Conservation (phyloP, 2,888 invertebrate species). For the Orchesellides sinensis region DNA sequence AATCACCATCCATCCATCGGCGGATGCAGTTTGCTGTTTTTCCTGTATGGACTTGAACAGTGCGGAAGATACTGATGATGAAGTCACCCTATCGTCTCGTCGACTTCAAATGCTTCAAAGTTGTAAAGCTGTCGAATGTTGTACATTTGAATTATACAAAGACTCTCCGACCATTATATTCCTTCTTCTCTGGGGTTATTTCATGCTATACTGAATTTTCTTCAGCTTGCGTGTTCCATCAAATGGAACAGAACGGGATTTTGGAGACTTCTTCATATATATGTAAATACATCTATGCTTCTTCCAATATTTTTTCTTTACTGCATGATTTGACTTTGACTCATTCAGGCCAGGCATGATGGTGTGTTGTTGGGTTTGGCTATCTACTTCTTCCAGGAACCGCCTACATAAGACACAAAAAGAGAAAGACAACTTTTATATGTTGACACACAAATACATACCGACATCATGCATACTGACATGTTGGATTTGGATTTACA, state of each 20-base stretch:
- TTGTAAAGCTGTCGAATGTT: too few species aligned
- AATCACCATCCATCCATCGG: slow-evolving; percentile 35
- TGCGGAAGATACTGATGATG: not conserved
- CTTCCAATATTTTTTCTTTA: not conserved
- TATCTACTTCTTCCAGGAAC: slow-evolving; percentile 39
- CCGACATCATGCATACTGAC: too few species aligned
- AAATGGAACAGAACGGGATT: too few species aligned
- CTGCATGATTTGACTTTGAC: slow-evolving; percentile 2
- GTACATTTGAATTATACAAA: too few species aligned
- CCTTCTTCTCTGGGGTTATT: not conserved
- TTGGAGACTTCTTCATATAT: too few species aligned
- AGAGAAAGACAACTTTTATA: not conserved
- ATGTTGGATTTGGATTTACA: not conserved
- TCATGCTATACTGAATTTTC: not conserved
- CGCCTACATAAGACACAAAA: slow-evolving; percentile 40
- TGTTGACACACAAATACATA: not conserved
- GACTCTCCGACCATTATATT: not conserved
- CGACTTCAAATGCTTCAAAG: too few species aligned
- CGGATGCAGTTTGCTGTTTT: slow-evolving; percentile 38
- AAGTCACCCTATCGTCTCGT: not conserved
- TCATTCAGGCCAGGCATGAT: not conserved
- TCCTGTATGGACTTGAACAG: not conserved
- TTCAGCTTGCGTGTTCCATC: too few species aligned
- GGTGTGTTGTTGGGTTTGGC: not conserved
- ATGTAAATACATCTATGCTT: too few species aligned